Conservation (phyloP, 2,113 vertebrate genomes). For the Mobula birostris region DNA sequence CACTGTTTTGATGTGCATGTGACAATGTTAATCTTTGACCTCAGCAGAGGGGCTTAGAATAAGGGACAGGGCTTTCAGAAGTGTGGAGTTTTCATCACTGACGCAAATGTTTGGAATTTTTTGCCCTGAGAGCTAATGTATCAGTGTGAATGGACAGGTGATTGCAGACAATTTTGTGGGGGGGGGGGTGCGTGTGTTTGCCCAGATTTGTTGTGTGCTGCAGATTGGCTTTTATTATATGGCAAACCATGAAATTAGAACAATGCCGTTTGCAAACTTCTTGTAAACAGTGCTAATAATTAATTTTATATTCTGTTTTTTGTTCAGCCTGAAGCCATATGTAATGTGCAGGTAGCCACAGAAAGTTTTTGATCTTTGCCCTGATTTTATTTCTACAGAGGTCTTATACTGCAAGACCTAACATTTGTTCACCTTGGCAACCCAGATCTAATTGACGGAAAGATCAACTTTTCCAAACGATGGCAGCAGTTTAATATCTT, state of each 20-base stretch:
- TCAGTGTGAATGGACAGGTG: background rate
- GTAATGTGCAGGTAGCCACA: background rate
- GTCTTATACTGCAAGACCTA: conserved; percentile 92
- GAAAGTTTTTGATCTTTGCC: background rate
- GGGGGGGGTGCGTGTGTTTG: too few relatives aligned
- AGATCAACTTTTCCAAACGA: conserved; percentile 97
- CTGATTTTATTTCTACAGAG: conserved; percentile 55
- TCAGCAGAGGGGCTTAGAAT: too few relatives aligned
- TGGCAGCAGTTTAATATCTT: conserved; percentile 99
- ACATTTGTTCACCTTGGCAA: conserved; percentile 97
- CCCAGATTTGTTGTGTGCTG: background rate
- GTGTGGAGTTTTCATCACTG: too few relatives aligned
- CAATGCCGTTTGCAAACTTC: background rate
- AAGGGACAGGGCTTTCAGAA: too few relatives aligned
- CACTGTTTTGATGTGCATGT: too few relatives aligned
- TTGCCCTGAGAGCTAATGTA: background rate
- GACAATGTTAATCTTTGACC: too few relatives aligned
- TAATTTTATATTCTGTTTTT: background rate
- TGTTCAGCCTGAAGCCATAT: background rate
- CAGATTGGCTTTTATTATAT: background rate
- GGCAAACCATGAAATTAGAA: background rate
- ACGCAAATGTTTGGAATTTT: too few relatives aligned
- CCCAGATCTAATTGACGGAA: conserved; percentile 88
- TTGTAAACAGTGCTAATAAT: background rate
- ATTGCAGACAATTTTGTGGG: too few relatives aligned